phyloP scores from a whole-genome alignment of 2,888 invertebrate species.

The Lasioglossum malachurum region DNA sequence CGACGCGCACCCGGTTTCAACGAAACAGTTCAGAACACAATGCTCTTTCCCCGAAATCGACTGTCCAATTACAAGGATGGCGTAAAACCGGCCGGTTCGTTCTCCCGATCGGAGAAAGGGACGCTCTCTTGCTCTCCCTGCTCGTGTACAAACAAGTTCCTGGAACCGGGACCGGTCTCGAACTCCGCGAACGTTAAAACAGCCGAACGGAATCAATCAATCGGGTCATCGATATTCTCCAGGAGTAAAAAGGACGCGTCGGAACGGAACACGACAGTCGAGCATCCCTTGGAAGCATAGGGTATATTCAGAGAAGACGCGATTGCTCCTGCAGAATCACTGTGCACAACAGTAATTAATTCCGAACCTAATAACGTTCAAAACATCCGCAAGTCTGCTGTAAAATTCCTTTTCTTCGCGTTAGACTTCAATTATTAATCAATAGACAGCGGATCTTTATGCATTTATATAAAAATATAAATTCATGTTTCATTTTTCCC shows the following conservation, averaged over 20 bases:
- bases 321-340: not conserved
- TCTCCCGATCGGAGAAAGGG: conserved; percentile 29
- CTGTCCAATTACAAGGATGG: conserved; percentile 32
- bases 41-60: conserved; percentile 41
- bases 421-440: too few relatives aligned
- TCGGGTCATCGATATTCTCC: not conserved
- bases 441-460: too few relatives aligned
- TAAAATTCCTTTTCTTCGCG: not conserved
- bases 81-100: conserved; percentile 29
- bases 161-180: conserved; percentile 5
- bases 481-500: not conserved
- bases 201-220: not conserved
- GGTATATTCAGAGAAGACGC: not conserved
- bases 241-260: conserved; percentile 37
- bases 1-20: conserved; percentile 23
- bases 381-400: not conserved
- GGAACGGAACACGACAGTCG: not conserved
- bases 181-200: not conserved
- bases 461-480: too few relatives aligned
- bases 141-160: not conserved
- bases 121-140: not conserved
- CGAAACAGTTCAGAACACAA: conserved; percentile 24
- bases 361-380: not conserved
- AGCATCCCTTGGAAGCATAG: not conserved
- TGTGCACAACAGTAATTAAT: not conserved